Base-by-base conservation (phyloP, 1,140 invertebrate species). In the Lepidurus apus region DNA sequence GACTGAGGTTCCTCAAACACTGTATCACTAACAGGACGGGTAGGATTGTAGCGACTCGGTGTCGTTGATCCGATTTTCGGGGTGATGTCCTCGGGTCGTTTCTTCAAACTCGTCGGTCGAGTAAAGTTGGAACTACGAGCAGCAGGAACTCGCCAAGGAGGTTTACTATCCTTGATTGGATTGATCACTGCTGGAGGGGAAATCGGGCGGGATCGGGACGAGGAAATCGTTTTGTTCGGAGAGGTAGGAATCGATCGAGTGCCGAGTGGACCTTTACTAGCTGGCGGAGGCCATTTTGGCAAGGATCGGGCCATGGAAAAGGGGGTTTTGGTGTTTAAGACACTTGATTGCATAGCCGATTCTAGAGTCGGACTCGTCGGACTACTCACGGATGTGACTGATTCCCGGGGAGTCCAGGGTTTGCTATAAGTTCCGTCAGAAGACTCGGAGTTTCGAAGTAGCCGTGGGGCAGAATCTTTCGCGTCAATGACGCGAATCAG, bases 341-440 rank as follows among this genome's bases (percentile, higher is more conserved):
- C 7, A n/a, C 78, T 21, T 8, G n/a, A 74, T 13, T 47, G 75
- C 0, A 11, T 10, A 0, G 43, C 75, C 34, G 24, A 65, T 65
- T 65, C 53, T 4, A 21, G 53, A 65, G 13, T 74, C 26, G 65
- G 43, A 21, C 73, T 45, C n/a, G 65, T 24, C 17, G 74, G 73
- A 43, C 65, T 44, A 43, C 44, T 74, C 42, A 45, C 6, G 13
- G 77, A 47, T 17, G 10, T 42, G 17, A 73, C n/a, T 45, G 73
- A 73, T 43, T 78, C 78, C 24, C 65, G 44, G 42, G 24, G 45
- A 47, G n/a, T 75, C 78, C 78, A 79, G 24, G 78, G 78, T 74
- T 79, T 79, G 43, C 78, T 75, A 74, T 79, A 79, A 42, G 75
- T 75, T n/a, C 75, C 73, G 9, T 79, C 78, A 24, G 78, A 79